These are phyloP conservation scores for Bolinopsis microptera DNA, from an alignment of 37 sponge, comb jelly and placozoan species.

Conservation along the genomic window DNA sequence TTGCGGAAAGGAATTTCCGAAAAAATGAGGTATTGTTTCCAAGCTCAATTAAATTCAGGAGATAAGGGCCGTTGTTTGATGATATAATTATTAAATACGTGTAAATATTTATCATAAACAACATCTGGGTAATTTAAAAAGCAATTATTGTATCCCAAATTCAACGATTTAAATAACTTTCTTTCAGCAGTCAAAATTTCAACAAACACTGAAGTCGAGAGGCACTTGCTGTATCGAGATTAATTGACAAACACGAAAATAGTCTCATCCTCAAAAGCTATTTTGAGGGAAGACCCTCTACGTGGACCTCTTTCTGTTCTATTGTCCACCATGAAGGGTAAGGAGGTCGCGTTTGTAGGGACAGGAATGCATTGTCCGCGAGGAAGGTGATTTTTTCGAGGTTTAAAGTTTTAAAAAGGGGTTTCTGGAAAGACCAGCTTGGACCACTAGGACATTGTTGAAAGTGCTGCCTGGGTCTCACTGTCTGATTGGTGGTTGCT, in stretches of 20 bases:
- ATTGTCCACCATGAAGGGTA: slow-evolving; percentile 19
- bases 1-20: no score
- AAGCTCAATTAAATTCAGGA: no score
- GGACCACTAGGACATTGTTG: slow-evolving; percentile 14
- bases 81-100: neutral
- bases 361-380: slow-evolving; percentile 59
- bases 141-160: neutral
- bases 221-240: no score
- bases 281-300: neutral
- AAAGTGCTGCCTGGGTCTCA: neutral
- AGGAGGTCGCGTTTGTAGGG: slow-evolving; percentile 32
- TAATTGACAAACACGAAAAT: no score
- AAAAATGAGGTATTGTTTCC: no score
- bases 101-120: neutral
- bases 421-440: slow-evolving; percentile 36
- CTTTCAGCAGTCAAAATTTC: no score
- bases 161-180: neutral
- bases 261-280: no score
- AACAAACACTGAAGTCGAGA: no score
- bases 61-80: no score
- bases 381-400: slow-evolving; percentile 54
- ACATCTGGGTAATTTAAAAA: neutral
- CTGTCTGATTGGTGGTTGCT: neutral
- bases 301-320: slow-evolving; percentile 19
- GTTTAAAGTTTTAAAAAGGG: slow-evolving; percentile 55